Evolutionary conservation across 2,888 invertebrate genomes (phyloP), one percentile per base, ranked within the genome.

Genomic region (Spilosoma lubricipeda): DNA sequence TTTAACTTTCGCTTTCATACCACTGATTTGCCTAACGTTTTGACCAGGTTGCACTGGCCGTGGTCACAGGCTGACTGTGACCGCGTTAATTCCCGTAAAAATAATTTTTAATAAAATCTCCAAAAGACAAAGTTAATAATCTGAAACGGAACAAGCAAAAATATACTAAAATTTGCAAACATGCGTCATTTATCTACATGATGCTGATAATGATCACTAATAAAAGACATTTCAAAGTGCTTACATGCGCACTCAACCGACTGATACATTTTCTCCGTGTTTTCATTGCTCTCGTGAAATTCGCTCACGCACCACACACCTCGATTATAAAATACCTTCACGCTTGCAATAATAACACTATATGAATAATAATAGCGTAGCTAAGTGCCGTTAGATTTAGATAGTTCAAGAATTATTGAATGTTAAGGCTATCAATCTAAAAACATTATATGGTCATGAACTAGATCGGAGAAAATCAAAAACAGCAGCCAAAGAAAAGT

Each of bases 201-300:
- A 63, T 30, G 63, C 15, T 18, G 63, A 15, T 13, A 18, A 18
- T 72, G 30, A 69, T 71, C 59, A n/a, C 56, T 67, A 63, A 45
- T 70, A 27, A 63, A 67, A 42, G 27, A 48, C 33, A 77, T 77
- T 76, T 66, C 9, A 63, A 36, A 27, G 20, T 74, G 71, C 69
- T 68, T 18, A 78, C 76, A 84, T 87, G 92, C 88, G 89, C 93
- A 92, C 85, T 92, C 89, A 92, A 91, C 90, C 93, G 92, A 86
- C 82, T 81, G 88, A 89, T 87, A 87, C 76, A 94, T 93, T 95
- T 95, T 95, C 95, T 93, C 95, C 79, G 69, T 88, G 90, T 93
- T 93, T 93, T 93, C 91, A 91, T 92, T 90, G 86, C 90, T 92
- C 92, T 93, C 91, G 92, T 91, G 93, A 94, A 94, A 95, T 93